Base-by-base conservation (phyloP, 2,888 invertebrate genomes). In the Lithophane semibrunnea region DNA sequence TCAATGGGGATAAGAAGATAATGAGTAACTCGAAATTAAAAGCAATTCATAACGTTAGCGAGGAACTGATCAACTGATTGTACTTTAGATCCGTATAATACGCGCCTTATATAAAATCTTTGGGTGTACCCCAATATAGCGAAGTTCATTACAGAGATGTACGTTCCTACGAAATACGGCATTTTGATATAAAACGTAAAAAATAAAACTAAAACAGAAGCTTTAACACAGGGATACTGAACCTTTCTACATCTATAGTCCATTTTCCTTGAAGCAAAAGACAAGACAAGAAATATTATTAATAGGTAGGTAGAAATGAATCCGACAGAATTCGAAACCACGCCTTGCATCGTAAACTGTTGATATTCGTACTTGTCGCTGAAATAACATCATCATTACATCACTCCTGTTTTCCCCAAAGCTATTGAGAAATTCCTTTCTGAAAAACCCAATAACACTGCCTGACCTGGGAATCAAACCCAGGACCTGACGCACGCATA, bases 1-100 rank as follows among this genome's bases (percentile, higher is more conserved):
- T 84, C 29, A 74, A 63, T 63, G 37, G 9, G 37, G 54, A 37
- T 80, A 67, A 67, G 67, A 64, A 71, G 80, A 85, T 82, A 61
- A 82, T 80, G 21, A 47, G n/a, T 37, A 75, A 16, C 29, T 56
- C 61, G 12, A 60, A 80, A 70, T 73, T 47, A 68, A 83, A 71
- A 67, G 24, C 54, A 63, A 49, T 44, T 52, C 44, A 58, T 42
- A 21, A 52, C n/a, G 37, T 13, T 44, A 42, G 58, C 10, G 56
- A 29, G 24, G 54, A 13, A 54, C 18, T 12, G 21, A 52, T 37
- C 37, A 29, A 65, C 52, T n/a, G 21, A 12, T 47, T 74, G 47
- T 54, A 54, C 5, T 24, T 24, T 24, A 65, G 24, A 49, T 18
- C 12, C 7, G 3, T 21, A 0, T 52, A 21, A 29, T 21, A 21